These are phyloP conservation scores for Leucosticte australis DNA, from an alignment of 2,113 vertebrate species.

Conservation along the genomic window DNA sequence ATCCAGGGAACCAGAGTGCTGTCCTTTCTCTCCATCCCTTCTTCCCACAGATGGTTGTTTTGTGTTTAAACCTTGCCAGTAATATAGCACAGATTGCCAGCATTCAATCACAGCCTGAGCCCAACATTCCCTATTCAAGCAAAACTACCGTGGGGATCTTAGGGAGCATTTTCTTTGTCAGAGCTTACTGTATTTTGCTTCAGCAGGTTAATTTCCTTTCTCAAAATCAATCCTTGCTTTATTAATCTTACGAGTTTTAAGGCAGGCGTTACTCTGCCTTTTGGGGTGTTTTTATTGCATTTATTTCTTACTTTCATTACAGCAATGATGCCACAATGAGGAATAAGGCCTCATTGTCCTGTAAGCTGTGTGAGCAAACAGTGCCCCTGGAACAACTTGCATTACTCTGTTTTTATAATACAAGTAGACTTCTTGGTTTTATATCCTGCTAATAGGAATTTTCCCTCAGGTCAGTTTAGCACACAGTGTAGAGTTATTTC, in stretches of 20 bases:
- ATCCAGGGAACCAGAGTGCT: background rate
- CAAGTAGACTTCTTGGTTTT: conserved; percentile 13
- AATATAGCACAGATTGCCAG: background rate
- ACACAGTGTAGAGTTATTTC: background rate
- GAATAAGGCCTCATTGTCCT: background rate
- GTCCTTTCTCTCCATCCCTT: background rate
- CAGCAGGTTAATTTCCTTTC: conserved; percentile 28
- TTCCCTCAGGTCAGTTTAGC: conserved; percentile 35
- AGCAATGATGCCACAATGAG: background rate
- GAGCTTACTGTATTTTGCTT: background rate
- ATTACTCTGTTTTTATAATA: background rate
- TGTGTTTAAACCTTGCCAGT: background rate
- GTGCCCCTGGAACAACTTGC: background rate
- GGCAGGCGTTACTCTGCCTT: background rate
- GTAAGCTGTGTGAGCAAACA: background rate
- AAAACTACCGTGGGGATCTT: background rate
- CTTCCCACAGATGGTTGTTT: background rate
- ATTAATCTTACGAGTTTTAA: conserved; percentile 37
- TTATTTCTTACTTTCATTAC: conserved; percentile 15
- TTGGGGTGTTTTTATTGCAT: conserved; percentile 12
- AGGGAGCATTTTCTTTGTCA: background rate
- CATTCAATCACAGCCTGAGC: background rate
- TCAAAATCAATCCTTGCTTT: conserved; percentile 36
- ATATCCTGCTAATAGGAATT: conserved; percentile 34
- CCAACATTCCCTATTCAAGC: background rate